Evolutionary conservation across 1,140 invertebrate genomes (phyloP), one percentile per base, ranked within the genome.

Genomic region (Zaprionus africanus): DNA sequence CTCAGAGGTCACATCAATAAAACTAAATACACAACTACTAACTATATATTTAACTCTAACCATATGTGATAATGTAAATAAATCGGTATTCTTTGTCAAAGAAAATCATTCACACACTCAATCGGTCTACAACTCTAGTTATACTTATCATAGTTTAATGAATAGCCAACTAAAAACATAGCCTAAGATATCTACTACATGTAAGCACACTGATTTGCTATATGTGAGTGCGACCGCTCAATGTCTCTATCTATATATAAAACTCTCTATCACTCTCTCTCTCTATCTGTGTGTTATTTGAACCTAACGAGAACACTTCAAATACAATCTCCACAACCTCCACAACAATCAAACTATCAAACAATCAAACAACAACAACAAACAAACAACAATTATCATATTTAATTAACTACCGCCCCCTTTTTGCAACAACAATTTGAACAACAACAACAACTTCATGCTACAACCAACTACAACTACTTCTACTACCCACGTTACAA

Each of bases 361-460:
- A 19, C 51, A 26, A 62, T 28, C 31, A 62, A 76, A 78, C 51
- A 66, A 70, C 51, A 31, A 59, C 43, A 73, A 75, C 57, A 76
- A 73, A 75, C 54, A 22, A 78, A 51, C 70, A 77, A 65, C 54
- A 71, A 71, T 87, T 83, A 88, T 78, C 70, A 87, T 71, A 85
- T 79, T 90, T 90, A 90, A 90, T 87, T 87, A 90, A 85, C 85
- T 75, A 90, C 85, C 78, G 85, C 79, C 86, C 77, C 86, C 64
- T 90, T 90, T 88, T 88, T 85, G 82, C 78, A 80, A 87, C 68
- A 72, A 78, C 77, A 73, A 65, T 26, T 65, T 56, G 49, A 60
- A 81, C 74, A 56, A 80, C 61, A 56, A 80, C 61, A 26, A 71
- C 82, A 76, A 68, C 78, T 74, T 93, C 93, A 97, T 61, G 64